Evolutionary conservation across 2,888 invertebrate genomes (phyloP).

Genomic region (Saturnia pavonia): DNA sequence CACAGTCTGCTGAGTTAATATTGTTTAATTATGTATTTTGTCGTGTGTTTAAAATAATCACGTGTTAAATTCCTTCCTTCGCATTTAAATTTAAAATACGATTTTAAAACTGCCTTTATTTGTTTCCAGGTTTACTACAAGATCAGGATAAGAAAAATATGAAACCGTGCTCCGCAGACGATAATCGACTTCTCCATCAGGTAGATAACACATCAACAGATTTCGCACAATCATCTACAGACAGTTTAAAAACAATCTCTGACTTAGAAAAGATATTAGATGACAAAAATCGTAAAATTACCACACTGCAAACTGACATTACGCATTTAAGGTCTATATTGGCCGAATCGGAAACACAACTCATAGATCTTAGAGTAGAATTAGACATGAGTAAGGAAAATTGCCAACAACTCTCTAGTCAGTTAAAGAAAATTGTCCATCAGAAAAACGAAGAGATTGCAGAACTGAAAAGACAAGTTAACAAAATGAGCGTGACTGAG

Average conservation of each 20-base stretch:
- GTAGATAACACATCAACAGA: conserved; percentile 70
- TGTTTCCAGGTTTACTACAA: conserved; percentile 52
- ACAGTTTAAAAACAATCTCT: conserved; percentile 67
- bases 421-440: conserved; percentile 68
- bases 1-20: not conserved
- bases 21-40: not conserved
- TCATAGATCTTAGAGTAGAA: conserved; percentile 65
- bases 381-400: conserved; percentile 64
- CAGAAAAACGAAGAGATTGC: conserved; percentile 74
- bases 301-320: conserved; percentile 65
- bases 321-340: conserved; percentile 63
- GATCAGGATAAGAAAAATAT: conserved; percentile 45
- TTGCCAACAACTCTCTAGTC: conserved; percentile 63
- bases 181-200: conserved; percentile 57
- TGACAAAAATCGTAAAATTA: conserved; percentile 70
- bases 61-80: not conserved
- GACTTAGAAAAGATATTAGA: conserved; percentile 72
- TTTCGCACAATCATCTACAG: conserved; percentile 62
- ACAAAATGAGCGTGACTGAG: conserved; percentile 67
- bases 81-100: not conserved
- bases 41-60: not conserved
- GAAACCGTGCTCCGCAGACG: conserved; percentile 35
- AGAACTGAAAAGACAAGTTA: conserved; percentile 66
- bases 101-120: not conserved
- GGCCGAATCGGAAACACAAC: conserved; percentile 70